Base-by-base conservation (phyloP, 1,140 invertebrate genomes). In the Theocolax elegans region DNA sequence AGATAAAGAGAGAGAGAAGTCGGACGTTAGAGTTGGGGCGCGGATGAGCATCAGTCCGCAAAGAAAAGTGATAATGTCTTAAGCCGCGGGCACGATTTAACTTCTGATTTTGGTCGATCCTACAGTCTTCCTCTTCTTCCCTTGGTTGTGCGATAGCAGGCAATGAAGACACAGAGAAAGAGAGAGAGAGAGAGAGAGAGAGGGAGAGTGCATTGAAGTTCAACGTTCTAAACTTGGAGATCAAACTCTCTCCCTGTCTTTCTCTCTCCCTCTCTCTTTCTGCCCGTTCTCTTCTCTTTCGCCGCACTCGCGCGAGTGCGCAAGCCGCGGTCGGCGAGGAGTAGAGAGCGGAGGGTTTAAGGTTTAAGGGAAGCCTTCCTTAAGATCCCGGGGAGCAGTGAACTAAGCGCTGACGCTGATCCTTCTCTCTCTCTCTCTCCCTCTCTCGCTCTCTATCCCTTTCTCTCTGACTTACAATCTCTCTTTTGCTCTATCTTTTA, bases 21-120 rank as follows among this genome's bases (percentile, higher is more conserved):
- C 4, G 19, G 44, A 46, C 15, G 70, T 75, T 74, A 72, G 73
- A 70, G 58, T 56, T 67, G 75, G 72, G 17, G 6, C n/a, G 74
- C 74, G 10, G 31, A 23, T 29, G 75, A 78, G 75, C 74, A 74
- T 74, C 76, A 76, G 75, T 78, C 74, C 62, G 75, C 74, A 80
- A 81, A 83, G 80, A 83, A 84, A 83, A 85, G 82, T 81, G 83
- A 83, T 85, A 83, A 85, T 84, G 80, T 82, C 80, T 85, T 84
- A 82, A 85, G 81, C 79, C 79, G 74, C 76, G 69, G 79, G 77
- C 77, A 77, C 77, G 80, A 85, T 85, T 84, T 82, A 85, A 85
- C 82, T 84, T 83, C 74, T 79, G 82, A 84, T 85, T 84, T 81
- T 78, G 75, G 74, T 74, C 76, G 72, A 73, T 63, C 51, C 68